Base-by-base conservation (phyloP, 2,797 vertebrate species). In the Pseudotriccus pelzelni region DNA sequence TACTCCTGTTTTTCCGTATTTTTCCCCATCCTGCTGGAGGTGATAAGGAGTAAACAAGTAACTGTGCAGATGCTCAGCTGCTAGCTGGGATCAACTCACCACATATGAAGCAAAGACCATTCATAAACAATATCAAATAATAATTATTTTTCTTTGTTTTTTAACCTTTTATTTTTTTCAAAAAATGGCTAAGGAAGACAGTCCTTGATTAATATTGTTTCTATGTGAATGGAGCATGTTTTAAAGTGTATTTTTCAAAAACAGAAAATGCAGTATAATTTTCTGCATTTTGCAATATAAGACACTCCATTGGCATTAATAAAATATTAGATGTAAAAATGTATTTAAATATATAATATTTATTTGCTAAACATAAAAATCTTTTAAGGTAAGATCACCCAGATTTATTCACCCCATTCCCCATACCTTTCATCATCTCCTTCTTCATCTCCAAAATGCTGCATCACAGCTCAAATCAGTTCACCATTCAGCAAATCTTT, bases 401-500 rank as follows among this genome's bases (percentile, higher is more conserved):
- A 46, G 50, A 68, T 63, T 52, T 82, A 69, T 63, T 73, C 14
- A 53, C 21, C 4, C 5, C 6, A 17, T 7, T 60, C 25, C 34
- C 17, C 11, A 34, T 28, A 10, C 7, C 82, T 79, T 52, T 76
- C 52, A 46, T 3, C 11, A 3, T 70, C 16, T 86, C 7, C 18
- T n/a, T 63, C 12, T 52, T 95, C 27, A 44, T 78, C 16, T 47
- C 37, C 68, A 50, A 28, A 53, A 18, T 62, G 18, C 16, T 79
- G n/a, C 41, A 56, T 82, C 37, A 84, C 34, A 87, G 44, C 56
- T 80, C 58, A 87, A 70, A 93, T 84, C 36, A 77, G 47, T 74
- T 96, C 52, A 37, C 14, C 52, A 41, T 83, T 94, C 84, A 92
- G 50, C 70, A 85, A 50, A 90, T 67, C 36, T 78, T 91, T 92